These are phyloP conservation scores for Champsocephalus esox DNA, from an alignment of 2,797 vertebrate species.

Conservation along the genomic window DNA sequence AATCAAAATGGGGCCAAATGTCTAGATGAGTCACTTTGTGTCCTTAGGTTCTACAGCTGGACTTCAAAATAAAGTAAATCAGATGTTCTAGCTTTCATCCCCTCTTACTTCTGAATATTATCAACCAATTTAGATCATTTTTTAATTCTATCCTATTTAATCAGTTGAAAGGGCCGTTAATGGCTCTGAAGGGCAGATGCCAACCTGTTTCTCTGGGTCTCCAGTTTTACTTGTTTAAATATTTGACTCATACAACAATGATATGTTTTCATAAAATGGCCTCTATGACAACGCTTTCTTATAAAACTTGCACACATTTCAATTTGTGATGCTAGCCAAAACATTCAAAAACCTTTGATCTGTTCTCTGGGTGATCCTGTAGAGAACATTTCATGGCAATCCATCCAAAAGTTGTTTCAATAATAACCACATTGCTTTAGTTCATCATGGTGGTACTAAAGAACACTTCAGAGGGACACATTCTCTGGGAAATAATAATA, in stretches of 20 bases:
- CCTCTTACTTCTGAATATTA: neutral
- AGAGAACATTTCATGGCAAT: neutral
- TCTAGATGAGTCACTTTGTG: neutral
- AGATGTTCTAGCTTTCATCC: neutral
- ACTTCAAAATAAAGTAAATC: slow-evolving; percentile 3
- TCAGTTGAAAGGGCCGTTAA: neutral
- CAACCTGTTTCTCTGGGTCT: slow-evolving; percentile 3
- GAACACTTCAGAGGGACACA: neutral
- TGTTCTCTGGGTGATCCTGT: neutral
- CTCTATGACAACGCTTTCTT: slow-evolving; percentile 23
- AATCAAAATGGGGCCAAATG: neutral
- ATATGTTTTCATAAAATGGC: neutral
- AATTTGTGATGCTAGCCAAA: neutral
- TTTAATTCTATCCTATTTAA: neutral
- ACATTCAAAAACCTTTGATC: neutral
- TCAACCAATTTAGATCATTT: slow-evolving; percentile 21
- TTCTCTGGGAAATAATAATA: neutral
- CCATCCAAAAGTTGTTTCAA: neutral
- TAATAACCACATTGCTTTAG: neutral
- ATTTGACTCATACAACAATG: neutral
- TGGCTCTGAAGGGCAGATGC: neutral
- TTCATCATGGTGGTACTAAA: neutral
- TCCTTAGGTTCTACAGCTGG: neutral
- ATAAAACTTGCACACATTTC: slow-evolving; percentile 16
- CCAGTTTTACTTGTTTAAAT: slow-evolving; percentile 2